phyloP scores from a whole-genome alignment of 2,888 invertebrate species.

The Dastarcus helophoroides region DNA sequence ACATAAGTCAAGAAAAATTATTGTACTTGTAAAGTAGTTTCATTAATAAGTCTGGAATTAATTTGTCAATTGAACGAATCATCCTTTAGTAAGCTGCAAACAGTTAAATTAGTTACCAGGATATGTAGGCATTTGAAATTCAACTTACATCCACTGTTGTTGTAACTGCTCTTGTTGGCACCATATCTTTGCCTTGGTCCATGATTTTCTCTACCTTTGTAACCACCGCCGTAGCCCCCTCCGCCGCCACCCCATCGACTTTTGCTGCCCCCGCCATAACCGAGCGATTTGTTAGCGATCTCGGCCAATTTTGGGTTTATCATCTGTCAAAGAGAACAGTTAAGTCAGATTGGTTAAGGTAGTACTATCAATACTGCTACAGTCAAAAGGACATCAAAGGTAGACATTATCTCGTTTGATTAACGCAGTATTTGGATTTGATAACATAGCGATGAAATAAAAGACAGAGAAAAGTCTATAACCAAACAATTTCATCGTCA shows the following conservation, averaged over 20 bases:
- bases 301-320: slow-evolving; percentile 78
- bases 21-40: too few species aligned
- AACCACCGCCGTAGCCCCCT: slow-evolving; percentile 38
- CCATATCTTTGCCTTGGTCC: slow-evolving; percentile 22
- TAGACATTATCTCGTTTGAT: slow-evolving; percentile 3
- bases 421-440: too few species aligned
- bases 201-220: slow-evolving; percentile 30
- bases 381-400: too few species aligned
- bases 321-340: slow-evolving; percentile 42
- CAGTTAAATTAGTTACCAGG: too few species aligned
- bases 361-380: slow-evolving; percentile 9
- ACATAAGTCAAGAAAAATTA: too few species aligned
- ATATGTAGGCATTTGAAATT: too few species aligned
- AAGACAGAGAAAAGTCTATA: slow-evolving; percentile 2
- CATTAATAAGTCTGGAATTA: too few species aligned
- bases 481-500: too few species aligned
- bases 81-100: too few species aligned
- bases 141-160: too few species aligned
- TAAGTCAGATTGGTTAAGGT: slow-evolving; percentile 4
- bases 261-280: slow-evolving; percentile 46
- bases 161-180: too few species aligned
- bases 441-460: slow-evolving; percentile 6
- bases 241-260: slow-evolving; percentile 35
- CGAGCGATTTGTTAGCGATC: slow-evolving; percentile 54
- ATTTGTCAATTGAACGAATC: too few species aligned